These are phyloP conservation scores for Psittacus erithacus DNA, from an alignment of 2,113 vertebrate genomes.

Conservation along the genomic window DNA sequence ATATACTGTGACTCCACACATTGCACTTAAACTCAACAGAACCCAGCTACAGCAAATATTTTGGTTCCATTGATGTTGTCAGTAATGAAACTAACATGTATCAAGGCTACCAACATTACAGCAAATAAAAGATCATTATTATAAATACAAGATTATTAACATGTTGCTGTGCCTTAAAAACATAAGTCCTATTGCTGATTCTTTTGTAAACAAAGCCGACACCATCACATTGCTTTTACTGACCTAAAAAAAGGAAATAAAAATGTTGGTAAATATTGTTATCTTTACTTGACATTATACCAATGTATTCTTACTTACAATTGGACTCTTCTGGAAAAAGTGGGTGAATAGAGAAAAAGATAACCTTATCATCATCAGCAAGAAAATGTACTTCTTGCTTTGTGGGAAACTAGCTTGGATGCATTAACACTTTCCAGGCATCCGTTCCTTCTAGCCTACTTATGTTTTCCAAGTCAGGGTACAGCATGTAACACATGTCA, in stretches of 20 bases:
- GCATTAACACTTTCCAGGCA: not conserved
- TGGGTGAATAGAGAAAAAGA: not conserved
- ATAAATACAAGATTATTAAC: not conserved
- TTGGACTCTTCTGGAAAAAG: not conserved
- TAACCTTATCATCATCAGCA: not conserved
- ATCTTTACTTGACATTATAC: not conserved
- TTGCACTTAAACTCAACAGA: constrained; percentile 18
- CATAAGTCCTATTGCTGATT: not conserved
- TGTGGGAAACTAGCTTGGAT: not conserved
- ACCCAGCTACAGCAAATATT: constrained; percentile 15
- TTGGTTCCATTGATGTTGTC: not conserved
- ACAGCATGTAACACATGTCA: not conserved
- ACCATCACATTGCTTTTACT: not conserved
- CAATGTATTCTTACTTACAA: not conserved
- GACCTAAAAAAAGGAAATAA: not conserved
- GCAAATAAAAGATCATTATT: not conserved
- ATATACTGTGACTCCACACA: not conserved
- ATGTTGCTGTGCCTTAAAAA: not conserved
- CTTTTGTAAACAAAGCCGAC: not conserved
- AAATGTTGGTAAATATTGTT: not conserved
- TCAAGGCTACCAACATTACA: not conserved
- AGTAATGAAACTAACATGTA: not conserved
- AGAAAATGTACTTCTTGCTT: not conserved
- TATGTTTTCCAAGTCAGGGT: not conserved
- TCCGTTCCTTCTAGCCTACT: not conserved